These are phyloP conservation scores for Ips typographus DNA, from an alignment of 1,140 invertebrate genomes.

Conservation along the genomic window DNA sequence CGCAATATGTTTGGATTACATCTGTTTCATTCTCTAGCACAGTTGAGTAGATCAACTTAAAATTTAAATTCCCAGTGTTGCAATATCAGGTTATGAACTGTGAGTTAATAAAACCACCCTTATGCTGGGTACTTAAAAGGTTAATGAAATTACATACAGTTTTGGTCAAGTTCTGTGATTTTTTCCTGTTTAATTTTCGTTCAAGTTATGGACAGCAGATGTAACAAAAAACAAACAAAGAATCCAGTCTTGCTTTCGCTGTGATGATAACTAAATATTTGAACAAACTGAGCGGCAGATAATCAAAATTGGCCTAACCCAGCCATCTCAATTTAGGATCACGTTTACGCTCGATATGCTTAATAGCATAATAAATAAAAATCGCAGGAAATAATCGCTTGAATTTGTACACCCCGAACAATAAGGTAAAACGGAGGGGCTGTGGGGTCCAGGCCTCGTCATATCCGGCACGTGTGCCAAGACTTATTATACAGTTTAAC, in stretches of 20 bases:
- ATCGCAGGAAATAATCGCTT: constrained; percentile 20
- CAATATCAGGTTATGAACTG: too few species aligned
- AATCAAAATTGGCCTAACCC: background rate
- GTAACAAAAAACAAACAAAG: too few species aligned
- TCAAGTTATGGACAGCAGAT: too few species aligned
- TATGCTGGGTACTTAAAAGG: too few species aligned
- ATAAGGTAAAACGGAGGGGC: constrained; percentile 16
- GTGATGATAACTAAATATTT: too few species aligned
- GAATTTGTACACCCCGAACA: constrained; percentile 26
- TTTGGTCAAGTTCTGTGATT: too few species aligned
- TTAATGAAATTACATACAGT: too few species aligned
- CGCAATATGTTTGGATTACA: constrained; percentile 16
- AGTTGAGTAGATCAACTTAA: constrained; percentile 12
- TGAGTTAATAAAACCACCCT: too few species aligned
- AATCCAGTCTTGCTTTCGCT: too few species aligned
- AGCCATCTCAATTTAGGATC: constrained; percentile 6
- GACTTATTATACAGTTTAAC: constrained; percentile 39
- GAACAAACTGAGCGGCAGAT: too few species aligned
- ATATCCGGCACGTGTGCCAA: constrained; percentile 36
- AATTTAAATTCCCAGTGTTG: background rate
- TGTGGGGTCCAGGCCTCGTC: constrained; percentile 32
- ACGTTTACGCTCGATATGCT: constrained; percentile 1
- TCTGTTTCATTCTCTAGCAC: constrained; percentile 31
- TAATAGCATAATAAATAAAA: constrained; percentile 20
- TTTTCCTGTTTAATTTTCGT: too few species aligned